Percentiles rank a stretch among this genome's conserved stretches.
phyloP scores from a whole-genome alignment of 2,797 vertebrate genomes.

The Tenualosa thibaudeaui region DNA sequence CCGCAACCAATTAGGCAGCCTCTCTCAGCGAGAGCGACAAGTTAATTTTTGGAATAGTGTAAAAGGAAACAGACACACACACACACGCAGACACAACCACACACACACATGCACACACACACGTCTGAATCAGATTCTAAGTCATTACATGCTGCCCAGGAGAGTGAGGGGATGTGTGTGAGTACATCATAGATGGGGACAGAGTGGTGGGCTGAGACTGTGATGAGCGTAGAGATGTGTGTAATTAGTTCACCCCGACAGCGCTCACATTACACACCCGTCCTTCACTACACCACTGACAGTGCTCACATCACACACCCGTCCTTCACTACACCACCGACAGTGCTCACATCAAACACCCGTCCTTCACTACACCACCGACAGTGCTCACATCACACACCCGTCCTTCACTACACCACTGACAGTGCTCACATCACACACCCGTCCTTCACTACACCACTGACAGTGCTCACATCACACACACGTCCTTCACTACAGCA shows the following conservation, averaged over 20 bases:
- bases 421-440: no score
- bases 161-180: neutral
- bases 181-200: neutral
- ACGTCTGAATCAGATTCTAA: neutral
- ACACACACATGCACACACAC: no score
- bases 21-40: conserved; percentile 57
- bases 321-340: no score
- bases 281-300: neutral
- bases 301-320: no score
- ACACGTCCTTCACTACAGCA: no score
- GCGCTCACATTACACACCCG: neutral
- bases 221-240: neutral
- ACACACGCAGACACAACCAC: neutral
- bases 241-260: neutral
- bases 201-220: neutral
- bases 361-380: no score
- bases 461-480: no score
- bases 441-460: no score
- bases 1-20: conserved; percentile 69
- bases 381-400: no score
- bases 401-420: no score
- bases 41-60: conserved; percentile 72
- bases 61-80: conserved; percentile 52
- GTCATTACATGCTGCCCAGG: neutral
- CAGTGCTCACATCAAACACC: no score